These are phyloP conservation scores for Cantharis nigra DNA, from an alignment of 2,888 invertebrate genomes.

Conservation along the genomic window DNA sequence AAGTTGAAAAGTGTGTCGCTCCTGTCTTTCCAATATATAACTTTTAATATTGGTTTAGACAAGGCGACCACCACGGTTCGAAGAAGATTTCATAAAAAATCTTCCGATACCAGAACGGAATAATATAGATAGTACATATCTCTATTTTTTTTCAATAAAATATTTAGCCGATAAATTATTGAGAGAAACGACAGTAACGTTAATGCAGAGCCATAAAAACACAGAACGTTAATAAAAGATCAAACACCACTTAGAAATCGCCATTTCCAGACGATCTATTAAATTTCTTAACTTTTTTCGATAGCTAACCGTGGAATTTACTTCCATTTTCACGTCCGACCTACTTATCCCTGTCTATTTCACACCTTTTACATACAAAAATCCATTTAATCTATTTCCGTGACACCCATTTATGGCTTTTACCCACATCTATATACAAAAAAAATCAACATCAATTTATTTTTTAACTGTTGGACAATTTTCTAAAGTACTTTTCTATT, in stretches of 20 bases:
- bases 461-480: not conserved
- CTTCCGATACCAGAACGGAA: not conserved
- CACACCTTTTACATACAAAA: not conserved
- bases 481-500: not conserved
- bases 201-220: not conserved
- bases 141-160: not conserved
- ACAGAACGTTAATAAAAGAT: not conserved
- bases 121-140: not conserved
- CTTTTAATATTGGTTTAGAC: slow-evolving; percentile 16
- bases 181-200: not conserved
- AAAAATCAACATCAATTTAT: not conserved
- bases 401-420: not conserved
- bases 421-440: not conserved
- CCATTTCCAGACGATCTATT: not conserved
- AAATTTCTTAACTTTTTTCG: not conserved
- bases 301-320: not conserved
- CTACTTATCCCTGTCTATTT: not conserved
- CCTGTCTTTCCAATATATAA: slow-evolving; percentile 6
- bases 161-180: not conserved
- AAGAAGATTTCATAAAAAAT: not conserved
- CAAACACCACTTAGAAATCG: not conserved
- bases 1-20: slow-evolving; percentile 14
- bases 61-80: not conserved
- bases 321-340: not conserved
- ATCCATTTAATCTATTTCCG: not conserved